phyloP scores from a whole-genome alignment of 2,888 invertebrate genomes.

The Rotaria sp. region DNA sequence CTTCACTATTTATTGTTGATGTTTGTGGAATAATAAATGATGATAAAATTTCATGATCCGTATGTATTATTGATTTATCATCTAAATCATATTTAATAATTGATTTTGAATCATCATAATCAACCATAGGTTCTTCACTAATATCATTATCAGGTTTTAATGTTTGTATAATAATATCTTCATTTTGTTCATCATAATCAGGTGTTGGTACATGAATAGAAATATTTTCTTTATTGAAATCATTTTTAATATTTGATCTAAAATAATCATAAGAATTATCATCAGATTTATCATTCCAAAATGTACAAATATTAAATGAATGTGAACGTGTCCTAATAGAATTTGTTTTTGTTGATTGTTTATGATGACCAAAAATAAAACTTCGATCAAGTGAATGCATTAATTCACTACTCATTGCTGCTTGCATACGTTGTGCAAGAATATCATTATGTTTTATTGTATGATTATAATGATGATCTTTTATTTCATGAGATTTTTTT shows the following conservation, averaged over 20 bases:
- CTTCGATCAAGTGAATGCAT: conserved; percentile 16
- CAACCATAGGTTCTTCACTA: not conserved
- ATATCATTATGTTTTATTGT: not conserved
- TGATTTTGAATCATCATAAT: not conserved
- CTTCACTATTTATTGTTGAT: not conserved
- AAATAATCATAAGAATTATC: not conserved
- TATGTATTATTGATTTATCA: not conserved
- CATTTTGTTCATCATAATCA: conserved; percentile 1
- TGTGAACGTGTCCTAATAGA: not conserved
- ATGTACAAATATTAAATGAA: conserved; percentile 1
- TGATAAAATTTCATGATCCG: not conserved
- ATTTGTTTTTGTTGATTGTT: not conserved
- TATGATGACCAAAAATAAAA: not conserved
- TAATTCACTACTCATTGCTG: not conserved
- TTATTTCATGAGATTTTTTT: not conserved
- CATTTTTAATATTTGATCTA: no score
- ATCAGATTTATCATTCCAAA: not conserved
- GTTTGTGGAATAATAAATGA: not conserved
- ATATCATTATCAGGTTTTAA: not conserved
- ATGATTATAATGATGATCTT: not conserved
- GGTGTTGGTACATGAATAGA: not conserved
- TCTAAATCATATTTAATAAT: not conserved
- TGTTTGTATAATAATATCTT: not conserved
- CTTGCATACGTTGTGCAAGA: not conserved
- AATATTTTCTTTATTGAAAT: not conserved